Evolutionary conservation across 2,888 invertebrate genomes (phyloP).

Genomic region (Calliopum simillimum): DNA sequence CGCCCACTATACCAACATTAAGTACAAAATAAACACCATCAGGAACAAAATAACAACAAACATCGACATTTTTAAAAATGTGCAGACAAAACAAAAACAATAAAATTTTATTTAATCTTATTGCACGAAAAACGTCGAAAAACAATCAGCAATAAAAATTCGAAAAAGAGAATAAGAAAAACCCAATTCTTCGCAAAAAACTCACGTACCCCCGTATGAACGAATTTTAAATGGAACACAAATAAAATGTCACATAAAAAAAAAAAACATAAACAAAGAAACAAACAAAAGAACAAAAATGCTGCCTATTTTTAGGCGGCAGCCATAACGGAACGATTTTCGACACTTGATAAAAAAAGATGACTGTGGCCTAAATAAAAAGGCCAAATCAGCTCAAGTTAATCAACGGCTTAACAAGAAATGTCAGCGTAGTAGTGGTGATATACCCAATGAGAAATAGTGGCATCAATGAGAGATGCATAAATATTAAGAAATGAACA

Average conservation of each 20-base stretch:
- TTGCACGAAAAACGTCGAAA: constrained; percentile 15
- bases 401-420: constrained; percentile 40
- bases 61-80: background rate
- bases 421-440: too few relatives aligned
- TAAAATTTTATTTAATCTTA: constrained; percentile 4
- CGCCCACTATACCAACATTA: background rate
- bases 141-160: constrained; percentile 25
- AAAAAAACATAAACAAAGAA: background rate
- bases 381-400: constrained; percentile 29
- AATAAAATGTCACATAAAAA: background rate
- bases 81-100: background rate
- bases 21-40: background rate
- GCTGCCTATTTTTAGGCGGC: constrained; percentile 22
- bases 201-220: background rate
- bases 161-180: background rate
- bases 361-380: background rate
- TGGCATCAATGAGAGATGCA: too few relatives aligned
- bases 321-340: background rate
- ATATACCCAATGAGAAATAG: too few relatives aligned
- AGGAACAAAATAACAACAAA: background rate
- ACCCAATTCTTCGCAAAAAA: background rate
- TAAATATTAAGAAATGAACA: too few relatives aligned
- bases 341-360: constrained; percentile 19
- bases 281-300: background rate
- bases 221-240: background rate